Evolutionary conservation across 2,797 vertebrate species (phyloP).

Genomic region (Petrocephalus sullivani): DNA sequence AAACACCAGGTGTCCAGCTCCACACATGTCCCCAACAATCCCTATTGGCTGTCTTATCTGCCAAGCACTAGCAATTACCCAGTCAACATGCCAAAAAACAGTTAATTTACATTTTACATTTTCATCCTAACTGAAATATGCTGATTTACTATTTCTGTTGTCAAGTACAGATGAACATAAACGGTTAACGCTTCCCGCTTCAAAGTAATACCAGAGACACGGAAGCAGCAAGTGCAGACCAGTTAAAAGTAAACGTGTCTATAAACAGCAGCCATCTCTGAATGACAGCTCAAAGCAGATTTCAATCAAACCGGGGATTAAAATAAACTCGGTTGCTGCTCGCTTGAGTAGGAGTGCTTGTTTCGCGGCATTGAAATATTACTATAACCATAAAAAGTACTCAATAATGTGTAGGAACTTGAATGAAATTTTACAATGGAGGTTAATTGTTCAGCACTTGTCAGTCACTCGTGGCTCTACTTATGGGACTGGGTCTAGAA

Average conservation of each 20-base stretch:
- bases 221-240: background rate
- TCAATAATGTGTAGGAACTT: background rate
- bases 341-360: background rate
- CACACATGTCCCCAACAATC: background rate
- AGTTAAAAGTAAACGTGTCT: background rate
- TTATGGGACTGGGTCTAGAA: background rate
- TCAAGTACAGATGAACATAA: background rate
- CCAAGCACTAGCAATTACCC: background rate
- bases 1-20: background rate
- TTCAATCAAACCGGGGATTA: background rate
- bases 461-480: background rate
- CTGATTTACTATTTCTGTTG: background rate
- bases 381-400: background rate
- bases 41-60: background rate
- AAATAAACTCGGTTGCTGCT: background rate
- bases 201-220: background rate
- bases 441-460: background rate
- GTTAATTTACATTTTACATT: background rate
- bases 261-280: background rate
- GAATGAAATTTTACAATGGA: conserved; percentile 1
- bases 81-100: background rate
- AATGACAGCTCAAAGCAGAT: conserved; percentile 9
- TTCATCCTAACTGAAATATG: background rate
- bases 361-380: background rate
- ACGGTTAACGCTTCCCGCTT: background rate